Conservation (phyloP, 2,888 invertebrate genomes). For the Panorpa germanica region DNA sequence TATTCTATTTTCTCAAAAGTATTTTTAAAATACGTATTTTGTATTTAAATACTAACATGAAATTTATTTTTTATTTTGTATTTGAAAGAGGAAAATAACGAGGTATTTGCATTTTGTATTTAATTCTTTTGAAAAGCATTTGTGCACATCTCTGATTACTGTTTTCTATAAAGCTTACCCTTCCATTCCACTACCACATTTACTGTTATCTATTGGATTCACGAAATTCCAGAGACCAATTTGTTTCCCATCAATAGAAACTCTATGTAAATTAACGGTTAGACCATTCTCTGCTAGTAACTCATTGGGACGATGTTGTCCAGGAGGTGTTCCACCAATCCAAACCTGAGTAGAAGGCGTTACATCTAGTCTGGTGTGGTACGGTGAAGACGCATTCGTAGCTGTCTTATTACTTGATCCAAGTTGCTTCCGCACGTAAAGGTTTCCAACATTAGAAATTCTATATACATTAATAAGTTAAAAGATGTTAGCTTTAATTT, state of each 20-base stretch:
- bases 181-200: constrained; percentile 61
- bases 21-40: too few relatives aligned
- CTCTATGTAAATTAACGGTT: constrained; percentile 64
- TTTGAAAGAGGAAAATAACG: too few relatives aligned
- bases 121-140: too few relatives aligned
- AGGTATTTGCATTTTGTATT: too few relatives aligned
- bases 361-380: constrained; percentile 39
- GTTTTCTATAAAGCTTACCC: constrained; percentile 29
- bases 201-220: constrained; percentile 36
- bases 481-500: too few relatives aligned
- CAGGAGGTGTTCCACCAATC: constrained; percentile 32
- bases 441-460: constrained; percentile 44
- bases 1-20: too few relatives aligned
- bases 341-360: constrained; percentile 26
- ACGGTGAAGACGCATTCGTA: constrained; percentile 29
- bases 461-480: too few relatives aligned
- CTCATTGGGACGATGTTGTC: constrained; percentile 30
- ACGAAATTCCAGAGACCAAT: constrained; percentile 83
- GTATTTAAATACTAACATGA: too few relatives aligned
- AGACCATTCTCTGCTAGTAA: constrained; percentile 31
- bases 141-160: too few relatives aligned
- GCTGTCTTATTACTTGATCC: constrained; percentile 24
- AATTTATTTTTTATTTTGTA: too few relatives aligned
- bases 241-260: constrained; percentile 54
- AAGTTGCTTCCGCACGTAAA: constrained; percentile 43